phyloP scores from a whole-genome alignment of 2,888 invertebrate genomes.

The Scaptomyza polygonia region DNA sequence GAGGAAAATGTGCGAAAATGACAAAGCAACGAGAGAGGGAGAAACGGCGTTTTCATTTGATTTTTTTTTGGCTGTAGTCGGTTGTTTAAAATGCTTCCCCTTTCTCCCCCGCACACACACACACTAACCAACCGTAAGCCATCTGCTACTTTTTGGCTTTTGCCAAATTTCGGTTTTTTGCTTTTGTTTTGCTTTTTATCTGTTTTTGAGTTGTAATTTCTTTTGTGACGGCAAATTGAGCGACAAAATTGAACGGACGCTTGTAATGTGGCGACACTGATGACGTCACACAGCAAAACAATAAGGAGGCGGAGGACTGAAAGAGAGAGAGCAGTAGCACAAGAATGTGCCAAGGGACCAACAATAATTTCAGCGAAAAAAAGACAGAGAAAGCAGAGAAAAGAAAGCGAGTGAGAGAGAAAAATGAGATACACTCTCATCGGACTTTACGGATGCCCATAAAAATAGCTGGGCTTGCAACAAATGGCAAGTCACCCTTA shows the following conservation, averaged over 20 bases:
- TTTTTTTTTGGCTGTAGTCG: constrained; percentile 43
- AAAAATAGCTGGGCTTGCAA: constrained; percentile 67
- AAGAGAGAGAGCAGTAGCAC: background rate
- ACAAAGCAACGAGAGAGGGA: background rate
- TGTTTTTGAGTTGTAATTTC: constrained; percentile 73
- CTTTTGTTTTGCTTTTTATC: constrained; percentile 61
- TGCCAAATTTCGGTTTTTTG: no score
- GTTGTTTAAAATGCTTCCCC: constrained; percentile 47
- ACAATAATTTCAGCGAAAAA: constrained; percentile 25
- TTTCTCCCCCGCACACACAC: background rate
- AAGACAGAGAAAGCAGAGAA: background rate
- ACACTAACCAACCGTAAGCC: constrained; percentile 1
- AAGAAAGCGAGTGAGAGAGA: constrained; percentile 1
- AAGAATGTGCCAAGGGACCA: constrained; percentile 1
- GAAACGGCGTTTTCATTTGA: constrained; percentile 39
- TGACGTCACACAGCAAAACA: constrained; percentile 47
- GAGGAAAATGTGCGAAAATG: constrained; percentile 21
- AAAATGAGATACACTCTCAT: background rate
- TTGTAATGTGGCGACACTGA: constrained; percentile 31
- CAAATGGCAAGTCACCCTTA: constrained; percentile 58
- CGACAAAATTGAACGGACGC: constrained; percentile 61
- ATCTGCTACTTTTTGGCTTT: background rate
- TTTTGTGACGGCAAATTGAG: constrained; percentile 76
- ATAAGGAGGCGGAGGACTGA: background rate
- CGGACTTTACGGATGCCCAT: constrained; percentile 38